phyloP scores from a whole-genome alignment of 2,113 vertebrate species.

The Lagopus muta region DNA sequence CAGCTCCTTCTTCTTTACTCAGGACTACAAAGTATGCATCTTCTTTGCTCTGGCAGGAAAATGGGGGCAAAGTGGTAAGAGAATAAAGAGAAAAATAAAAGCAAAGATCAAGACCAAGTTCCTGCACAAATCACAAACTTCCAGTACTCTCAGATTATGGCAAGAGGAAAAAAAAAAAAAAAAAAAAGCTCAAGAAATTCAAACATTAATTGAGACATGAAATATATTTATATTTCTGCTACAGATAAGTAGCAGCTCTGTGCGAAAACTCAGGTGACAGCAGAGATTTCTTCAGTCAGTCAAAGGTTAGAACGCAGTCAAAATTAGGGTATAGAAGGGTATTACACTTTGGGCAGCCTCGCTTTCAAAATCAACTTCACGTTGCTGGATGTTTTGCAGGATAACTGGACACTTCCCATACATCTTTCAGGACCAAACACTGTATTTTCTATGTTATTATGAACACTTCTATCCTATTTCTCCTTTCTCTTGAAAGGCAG shows the following conservation, averaged over 20 bases:
- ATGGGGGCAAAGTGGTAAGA: not conserved
- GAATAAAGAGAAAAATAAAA: constrained; percentile 1
- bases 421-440: not conserved
- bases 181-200: not conserved
- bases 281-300: not conserved
- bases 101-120: constrained; percentile 1
- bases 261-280: not conserved
- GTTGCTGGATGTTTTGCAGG: not conserved
- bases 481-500: not conserved
- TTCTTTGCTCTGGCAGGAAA: constrained; percentile 80
- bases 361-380: not conserved
- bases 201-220: not conserved
- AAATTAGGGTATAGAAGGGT: not conserved
- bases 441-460: not conserved
- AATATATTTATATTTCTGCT: not conserved
- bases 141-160: not conserved
- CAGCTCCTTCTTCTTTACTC: constrained; percentile 90
- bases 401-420: not conserved
- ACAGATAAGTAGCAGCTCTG: not conserved
- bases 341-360: not conserved
- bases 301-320: not conserved
- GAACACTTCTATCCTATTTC: not conserved
- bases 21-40: constrained; percentile 87
- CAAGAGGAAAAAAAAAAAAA: not conserved
- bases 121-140: not conserved